These are phyloP conservation scores for Grammomys surdaster DNA, from an alignment of 2,113 vertebrate species.

Conservation along the genomic window DNA sequence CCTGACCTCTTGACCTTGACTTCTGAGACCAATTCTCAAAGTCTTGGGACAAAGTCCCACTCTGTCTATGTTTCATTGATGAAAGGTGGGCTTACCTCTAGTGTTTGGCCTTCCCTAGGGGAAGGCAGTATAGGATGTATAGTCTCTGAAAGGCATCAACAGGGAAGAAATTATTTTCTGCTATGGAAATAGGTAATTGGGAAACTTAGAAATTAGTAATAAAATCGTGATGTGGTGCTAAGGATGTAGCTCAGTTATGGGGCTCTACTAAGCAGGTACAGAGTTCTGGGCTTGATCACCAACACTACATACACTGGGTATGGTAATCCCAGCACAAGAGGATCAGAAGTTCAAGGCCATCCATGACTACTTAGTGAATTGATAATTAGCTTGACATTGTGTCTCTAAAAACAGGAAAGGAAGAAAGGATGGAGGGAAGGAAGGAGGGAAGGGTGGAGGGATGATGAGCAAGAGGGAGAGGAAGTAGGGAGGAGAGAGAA, in stretches of 20 bases:
- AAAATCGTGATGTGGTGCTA: background rate
- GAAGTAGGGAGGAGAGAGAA: background rate
- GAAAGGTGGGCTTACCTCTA: background rate
- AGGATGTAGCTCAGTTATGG: background rate
- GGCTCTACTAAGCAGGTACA: too few relatives aligned
- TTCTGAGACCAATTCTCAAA: background rate
- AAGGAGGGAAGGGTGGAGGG: background rate
- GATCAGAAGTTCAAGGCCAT: background rate
- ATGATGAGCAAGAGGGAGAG: background rate
- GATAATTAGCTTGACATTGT: background rate
- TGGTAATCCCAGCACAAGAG: background rate
- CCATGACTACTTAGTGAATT: background rate
- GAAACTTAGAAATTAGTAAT: background rate
- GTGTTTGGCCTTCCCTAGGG: background rate
- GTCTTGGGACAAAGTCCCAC: background rate
- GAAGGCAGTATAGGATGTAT: background rate
- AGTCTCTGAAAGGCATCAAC: background rate
- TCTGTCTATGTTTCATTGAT: background rate
- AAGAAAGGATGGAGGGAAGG: background rate
- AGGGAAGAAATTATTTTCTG: conserved; percentile 3
- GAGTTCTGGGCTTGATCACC: background rate
- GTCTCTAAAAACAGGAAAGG: background rate
- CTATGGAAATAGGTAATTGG: background rate
- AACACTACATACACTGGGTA: background rate
- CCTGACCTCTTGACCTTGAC: background rate